These are phyloP conservation scores for Buteo buteo DNA, from an alignment of 2,113 vertebrate species.

Conservation along the genomic window DNA sequence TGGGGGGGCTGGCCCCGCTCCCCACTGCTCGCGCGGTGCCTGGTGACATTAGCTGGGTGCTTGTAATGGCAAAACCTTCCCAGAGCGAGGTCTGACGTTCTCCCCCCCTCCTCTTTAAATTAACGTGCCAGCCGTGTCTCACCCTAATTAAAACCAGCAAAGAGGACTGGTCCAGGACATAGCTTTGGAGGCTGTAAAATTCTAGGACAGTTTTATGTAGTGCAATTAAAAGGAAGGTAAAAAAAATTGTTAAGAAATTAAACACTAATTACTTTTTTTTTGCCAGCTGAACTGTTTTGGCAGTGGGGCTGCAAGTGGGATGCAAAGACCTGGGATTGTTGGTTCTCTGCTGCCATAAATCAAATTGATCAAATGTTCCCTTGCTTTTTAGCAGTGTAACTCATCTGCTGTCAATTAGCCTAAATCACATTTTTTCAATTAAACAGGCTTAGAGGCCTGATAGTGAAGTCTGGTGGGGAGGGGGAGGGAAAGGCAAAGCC, in stretches of 20 bases:
- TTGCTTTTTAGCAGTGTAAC: conserved; percentile 15
- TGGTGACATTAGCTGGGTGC: background rate
- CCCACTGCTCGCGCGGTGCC: background rate
- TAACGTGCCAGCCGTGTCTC: conserved; percentile 68
- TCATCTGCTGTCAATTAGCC: conserved; percentile 79
- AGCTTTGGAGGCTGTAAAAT: conserved; percentile 76
- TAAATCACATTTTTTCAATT: conserved; percentile 77
- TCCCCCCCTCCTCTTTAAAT: conserved; percentile 38
- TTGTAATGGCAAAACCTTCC: conserved; percentile 46
- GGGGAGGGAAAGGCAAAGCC: conserved; percentile 16
- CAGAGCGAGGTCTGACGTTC: background rate
- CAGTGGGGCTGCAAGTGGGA: conserved; percentile 29
- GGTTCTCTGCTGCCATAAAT: conserved; percentile 59
- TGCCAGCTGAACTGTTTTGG: conserved; percentile 64
- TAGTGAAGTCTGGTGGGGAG: conserved; percentile 42
- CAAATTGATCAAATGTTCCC: conserved; percentile 37
- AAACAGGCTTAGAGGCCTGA: conserved; percentile 54
- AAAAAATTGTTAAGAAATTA: conserved; percentile 80
- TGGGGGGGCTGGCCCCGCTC: background rate
- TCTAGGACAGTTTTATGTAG: conserved; percentile 80
- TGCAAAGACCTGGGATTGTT: conserved; percentile 33
- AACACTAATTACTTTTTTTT: conserved; percentile 74
- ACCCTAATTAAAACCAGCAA: conserved; percentile 78
- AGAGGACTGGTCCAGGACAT: conserved; percentile 62
- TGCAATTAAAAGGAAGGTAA: conserved; percentile 77